Evolutionary conservation across 2,888 invertebrate genomes (phyloP).

Genomic region (Spilarctia lutea): DNA sequence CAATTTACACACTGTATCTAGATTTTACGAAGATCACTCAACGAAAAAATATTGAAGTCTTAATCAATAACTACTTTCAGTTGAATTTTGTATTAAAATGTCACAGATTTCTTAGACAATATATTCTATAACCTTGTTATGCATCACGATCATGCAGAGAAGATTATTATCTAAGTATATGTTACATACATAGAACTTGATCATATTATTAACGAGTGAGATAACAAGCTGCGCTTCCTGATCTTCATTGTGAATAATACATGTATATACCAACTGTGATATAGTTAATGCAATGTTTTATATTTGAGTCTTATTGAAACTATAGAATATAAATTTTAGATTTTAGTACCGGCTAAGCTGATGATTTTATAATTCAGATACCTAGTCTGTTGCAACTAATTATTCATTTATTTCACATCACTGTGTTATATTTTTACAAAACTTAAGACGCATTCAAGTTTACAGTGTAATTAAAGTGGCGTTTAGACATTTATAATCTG

Average conservation of each 20-base stretch:
- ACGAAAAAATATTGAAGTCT: no score
- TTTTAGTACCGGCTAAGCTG: background rate
- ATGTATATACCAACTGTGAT: background rate
- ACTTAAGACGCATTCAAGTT: slow-evolving; percentile 8
- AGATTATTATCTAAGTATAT: no score
- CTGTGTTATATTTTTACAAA: slow-evolving; percentile 19
- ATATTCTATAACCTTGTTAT: background rate
- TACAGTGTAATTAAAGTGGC: slow-evolving; percentile 31
- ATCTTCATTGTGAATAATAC: background rate
- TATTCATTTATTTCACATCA: background rate
- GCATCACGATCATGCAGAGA: background rate
- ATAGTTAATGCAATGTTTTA: background rate
- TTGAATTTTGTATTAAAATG: background rate
- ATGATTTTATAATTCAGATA: background rate
- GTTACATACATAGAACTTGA: background rate
- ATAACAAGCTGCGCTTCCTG: background rate
- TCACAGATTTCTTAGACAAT: background rate
- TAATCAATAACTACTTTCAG: background rate
- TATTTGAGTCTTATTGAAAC: background rate
- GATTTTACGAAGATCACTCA: background rate
- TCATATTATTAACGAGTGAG: background rate
- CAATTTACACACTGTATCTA: background rate
- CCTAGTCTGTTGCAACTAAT: background rate
- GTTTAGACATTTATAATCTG: slow-evolving; percentile 50
- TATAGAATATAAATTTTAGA: background rate